A percentile compares a stretch with the other conserved stretches of the same genome.
Evolutionary conservation across 2,888 invertebrate genomes (phyloP).

Genomic region (Pristionchus fissidentatus): DNA sequence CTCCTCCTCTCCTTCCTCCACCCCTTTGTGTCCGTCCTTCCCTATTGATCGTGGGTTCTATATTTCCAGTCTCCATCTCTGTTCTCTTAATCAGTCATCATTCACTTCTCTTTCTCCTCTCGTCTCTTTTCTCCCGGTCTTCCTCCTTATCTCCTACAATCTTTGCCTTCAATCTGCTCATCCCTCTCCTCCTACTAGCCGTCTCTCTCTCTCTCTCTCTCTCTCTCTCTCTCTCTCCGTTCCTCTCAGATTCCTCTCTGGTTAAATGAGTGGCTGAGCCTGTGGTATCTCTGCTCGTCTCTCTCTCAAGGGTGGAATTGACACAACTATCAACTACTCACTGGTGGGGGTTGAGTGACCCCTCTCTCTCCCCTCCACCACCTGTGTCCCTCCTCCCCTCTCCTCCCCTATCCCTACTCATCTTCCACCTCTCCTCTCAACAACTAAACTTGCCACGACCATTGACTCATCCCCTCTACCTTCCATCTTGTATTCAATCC

Average conservation of each 20-base stretch:
- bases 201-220: neutral
- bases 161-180: neutral
- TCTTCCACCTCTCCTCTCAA: neutral
- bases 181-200: neutral
- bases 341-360: constrained; percentile 2
- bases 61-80: neutral
- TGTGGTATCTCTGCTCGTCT: neutral
- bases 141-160: constrained; percentile 16
- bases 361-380: neutral
- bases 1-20: constrained; percentile 24
- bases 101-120: neutral
- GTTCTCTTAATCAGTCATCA: neutral
- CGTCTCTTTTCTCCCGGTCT: neutral
- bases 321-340: constrained; percentile 36
- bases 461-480: neutral
- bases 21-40: constrained; percentile 37
- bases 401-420: neutral
- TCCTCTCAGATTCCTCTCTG: neutral
- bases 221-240: neutral
- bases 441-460: neutral
- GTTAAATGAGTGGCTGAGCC: neutral
- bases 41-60: constrained; percentile 10
- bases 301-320: neutral
- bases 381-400: neutral
- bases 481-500: neutral